Percentiles rank a stretch among this genome's conserved stretches.
These are phyloP conservation scores for Escarpia spicata DNA, from an alignment of 2,888 invertebrate genomes.

Conservation along the genomic window DNA sequence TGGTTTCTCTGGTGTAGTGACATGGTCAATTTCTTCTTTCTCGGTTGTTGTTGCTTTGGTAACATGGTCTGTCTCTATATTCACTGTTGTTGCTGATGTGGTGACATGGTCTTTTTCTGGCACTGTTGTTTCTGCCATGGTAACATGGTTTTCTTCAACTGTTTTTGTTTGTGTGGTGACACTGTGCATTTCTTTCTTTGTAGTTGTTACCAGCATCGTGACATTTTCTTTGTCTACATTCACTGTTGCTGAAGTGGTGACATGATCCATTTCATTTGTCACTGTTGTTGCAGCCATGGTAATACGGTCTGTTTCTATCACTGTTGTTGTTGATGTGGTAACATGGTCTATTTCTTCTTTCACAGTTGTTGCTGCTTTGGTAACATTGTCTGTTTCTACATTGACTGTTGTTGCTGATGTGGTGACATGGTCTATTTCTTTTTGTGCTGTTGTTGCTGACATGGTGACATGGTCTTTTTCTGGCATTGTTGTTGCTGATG, in stretches of 20 bases:
- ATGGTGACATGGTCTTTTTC: too few species aligned
- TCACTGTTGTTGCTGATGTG: not conserved
- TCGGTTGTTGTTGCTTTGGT: not conserved
- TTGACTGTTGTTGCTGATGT: too few species aligned
- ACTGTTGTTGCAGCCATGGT: not conserved
- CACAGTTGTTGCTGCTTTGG: not conserved
- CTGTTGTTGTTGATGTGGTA: not conserved
- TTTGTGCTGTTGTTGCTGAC: too few species aligned
- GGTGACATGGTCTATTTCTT: too few species aligned
- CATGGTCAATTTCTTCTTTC: not conserved
- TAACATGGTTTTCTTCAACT: too few species aligned
- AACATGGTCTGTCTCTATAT: not conserved
- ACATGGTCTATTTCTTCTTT: not conserved
- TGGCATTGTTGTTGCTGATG: too few species aligned
- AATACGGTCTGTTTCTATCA: too few species aligned
- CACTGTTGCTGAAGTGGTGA: not conserved
- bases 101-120: not conserved
- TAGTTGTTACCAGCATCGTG: not conserved
- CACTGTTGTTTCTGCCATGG: not conserved
- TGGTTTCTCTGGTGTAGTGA: not conserved
- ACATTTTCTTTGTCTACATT: not conserved
- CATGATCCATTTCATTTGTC: not conserved
- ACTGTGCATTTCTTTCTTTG: too few species aligned
- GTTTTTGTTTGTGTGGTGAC: too few species aligned
- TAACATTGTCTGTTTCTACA: not conserved